Evolutionary conservation across 2,888 invertebrate genomes (phyloP).

Genomic region (Agonopterix subpropinquella): DNA sequence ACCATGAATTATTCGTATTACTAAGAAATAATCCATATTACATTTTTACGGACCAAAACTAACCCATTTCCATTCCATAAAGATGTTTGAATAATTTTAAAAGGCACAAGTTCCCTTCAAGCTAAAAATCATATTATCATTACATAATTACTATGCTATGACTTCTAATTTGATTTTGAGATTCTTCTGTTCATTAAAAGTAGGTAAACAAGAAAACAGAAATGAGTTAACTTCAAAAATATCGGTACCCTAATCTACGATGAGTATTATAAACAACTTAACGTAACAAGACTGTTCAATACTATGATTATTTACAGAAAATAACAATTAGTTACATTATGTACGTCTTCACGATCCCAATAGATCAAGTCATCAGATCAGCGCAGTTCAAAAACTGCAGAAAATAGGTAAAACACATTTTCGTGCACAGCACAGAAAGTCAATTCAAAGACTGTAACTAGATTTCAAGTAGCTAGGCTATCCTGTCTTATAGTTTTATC

Average conservation of each 20-base stretch:
- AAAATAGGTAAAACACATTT: constrained; percentile 25
- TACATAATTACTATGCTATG: no score
- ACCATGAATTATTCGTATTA: constrained; percentile 10
- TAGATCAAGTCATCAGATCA: constrained; percentile 16
- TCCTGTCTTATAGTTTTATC: constrained; percentile 55
- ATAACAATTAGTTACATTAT: constrained; percentile 12
- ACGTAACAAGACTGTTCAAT: constrained; percentile 39
- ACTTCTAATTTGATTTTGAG: no score
- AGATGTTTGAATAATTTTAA: no score
- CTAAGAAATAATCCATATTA: no score
- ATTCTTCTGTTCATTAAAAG: background rate
- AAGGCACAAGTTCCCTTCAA: no score
- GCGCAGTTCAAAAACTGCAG: constrained; percentile 27
- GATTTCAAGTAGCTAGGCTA: constrained; percentile 60
- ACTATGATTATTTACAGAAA: constrained; percentile 56
- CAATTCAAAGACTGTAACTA: constrained; percentile 22
- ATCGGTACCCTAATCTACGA: constrained; percentile 45
- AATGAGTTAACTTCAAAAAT: constrained; percentile 24
- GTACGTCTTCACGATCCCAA: constrained; percentile 10
- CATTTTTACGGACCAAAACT: background rate
- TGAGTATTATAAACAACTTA: constrained; percentile 66
- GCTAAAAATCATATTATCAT: no score
- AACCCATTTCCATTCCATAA: constrained; percentile 4
- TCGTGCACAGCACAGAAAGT: constrained; percentile 20
- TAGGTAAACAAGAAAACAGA: constrained; percentile 1